Evolutionary conservation across 1,140 invertebrate species (phyloP).

Genomic region (Marisa cornuarietis): DNA sequence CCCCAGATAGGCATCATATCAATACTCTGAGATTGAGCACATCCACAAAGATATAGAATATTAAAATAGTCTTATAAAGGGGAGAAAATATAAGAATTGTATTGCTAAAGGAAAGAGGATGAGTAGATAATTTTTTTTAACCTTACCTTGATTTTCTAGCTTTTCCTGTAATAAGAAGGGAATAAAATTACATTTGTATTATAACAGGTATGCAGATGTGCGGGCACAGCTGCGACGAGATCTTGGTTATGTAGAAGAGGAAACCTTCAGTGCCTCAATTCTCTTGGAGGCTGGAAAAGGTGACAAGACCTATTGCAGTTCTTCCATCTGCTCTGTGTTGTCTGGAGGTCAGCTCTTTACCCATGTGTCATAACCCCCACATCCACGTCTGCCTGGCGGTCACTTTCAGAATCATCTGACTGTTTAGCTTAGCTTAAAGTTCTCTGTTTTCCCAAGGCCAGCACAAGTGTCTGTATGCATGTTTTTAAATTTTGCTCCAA

Average conservation of each 20-base stretch:
- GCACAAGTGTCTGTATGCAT: too few species aligned
- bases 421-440: not conserved
- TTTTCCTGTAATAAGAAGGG: too few species aligned
- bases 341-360: conserved; percentile 31
- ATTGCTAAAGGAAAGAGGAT: not conserved
- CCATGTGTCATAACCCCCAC: not conserved
- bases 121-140: too few species aligned
- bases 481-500: too few species aligned
- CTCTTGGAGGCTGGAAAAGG: not conserved
- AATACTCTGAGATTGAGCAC: too few species aligned
- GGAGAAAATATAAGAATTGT: not conserved
- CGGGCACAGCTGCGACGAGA: conserved; percentile 46
- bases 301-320: conserved; percentile 29
- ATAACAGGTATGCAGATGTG: conserved; percentile 51
- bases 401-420: conserved; percentile 16
- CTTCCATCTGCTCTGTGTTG: conserved; percentile 38
- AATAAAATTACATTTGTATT: not conserved
- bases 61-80: too few species aligned
- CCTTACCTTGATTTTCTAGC: too few species aligned
- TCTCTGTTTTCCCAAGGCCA: too few species aligned
- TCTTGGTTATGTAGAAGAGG: conserved; percentile 40
- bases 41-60: too few species aligned
- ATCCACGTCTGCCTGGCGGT: not conserved
- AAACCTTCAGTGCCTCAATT: conserved; percentile 14
- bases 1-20: too few species aligned